Evolutionary conservation across 2,888 invertebrate genomes (phyloP), one percentile per base, ranked within the genome.

Genomic region (Hirtodrosophila alboralis): DNA sequence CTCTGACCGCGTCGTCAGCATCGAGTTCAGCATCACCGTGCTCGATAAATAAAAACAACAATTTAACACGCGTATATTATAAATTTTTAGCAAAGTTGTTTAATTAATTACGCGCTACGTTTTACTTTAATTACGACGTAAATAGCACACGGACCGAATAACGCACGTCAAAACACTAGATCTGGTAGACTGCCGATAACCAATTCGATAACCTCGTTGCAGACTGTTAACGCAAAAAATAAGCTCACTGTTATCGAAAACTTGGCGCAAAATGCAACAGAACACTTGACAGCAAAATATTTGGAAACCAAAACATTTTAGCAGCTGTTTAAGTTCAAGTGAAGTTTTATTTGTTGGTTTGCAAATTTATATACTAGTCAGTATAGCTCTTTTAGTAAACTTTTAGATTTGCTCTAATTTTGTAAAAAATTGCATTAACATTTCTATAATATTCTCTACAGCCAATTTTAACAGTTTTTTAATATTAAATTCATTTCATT

Each of bases 121-220:
- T 52, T 62, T 72, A 40, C 40, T 68, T 70, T 67, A 62, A 73
- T 70, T 70, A 73, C 69, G 69, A 73, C 69, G 69, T 73, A 67
- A 67, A 70, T 73, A 62, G 52, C 52, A 57, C 68, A 61, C 69
- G 38, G n/a, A 68, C 61, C 68, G 56, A 67, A 72, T 41, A 67
- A 6, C 10, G 9, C 13, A 9, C 18, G 49, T 14, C 45, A 53
- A 45, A 38, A 26, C 7, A 26, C 3, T 45, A 54, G 53, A 33
- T n/a, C 26, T 8, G 38, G 2, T 13, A 45, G 4, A 12, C 6
- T 9, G 21, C 14, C 62, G 62, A 60, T 36, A 14, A n/a, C n/a
- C 1, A 7, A 1, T 30, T 10, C 36, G 31, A 41, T 33, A 28
- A 0, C 7, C 7, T 9, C 9, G 6, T 6, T 23, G 6, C 23